Percentiles rank a stretch among this genome's conserved stretches.
phyloP scores from a whole-genome alignment of 1,140 invertebrate genomes.

The Ladona fulva region DNA sequence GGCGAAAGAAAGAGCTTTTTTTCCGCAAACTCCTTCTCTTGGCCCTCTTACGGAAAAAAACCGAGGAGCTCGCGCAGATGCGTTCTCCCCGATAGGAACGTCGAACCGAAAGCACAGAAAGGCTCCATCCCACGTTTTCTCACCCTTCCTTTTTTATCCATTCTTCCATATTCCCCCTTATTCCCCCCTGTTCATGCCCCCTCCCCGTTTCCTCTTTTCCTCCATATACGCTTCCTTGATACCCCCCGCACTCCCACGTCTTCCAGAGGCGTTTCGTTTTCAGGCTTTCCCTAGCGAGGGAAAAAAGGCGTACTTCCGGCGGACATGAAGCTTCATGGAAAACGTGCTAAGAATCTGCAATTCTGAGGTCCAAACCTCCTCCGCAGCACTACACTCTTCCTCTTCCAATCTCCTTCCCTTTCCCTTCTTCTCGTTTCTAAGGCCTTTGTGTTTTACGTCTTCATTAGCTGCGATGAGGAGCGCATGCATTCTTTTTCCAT shows the following conservation, averaged over 20 bases:
- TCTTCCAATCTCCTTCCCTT: not conserved
- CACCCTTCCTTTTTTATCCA: too few relatives aligned
- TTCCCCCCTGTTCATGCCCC: not conserved
- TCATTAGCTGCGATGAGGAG: not conserved
- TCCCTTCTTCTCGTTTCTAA: too few relatives aligned
- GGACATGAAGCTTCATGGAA: slow-evolving; percentile 3
- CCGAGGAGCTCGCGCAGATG: not conserved
- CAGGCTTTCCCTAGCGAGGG: not conserved
- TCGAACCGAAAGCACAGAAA: not conserved
- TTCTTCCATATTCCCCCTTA: not conserved
- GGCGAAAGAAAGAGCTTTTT: not conserved
- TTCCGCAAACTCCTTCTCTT: too few relatives aligned
- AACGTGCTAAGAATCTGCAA: not conserved
- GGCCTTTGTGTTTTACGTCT: not conserved
- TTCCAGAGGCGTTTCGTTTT: not conserved
- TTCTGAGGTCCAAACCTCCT: not conserved
- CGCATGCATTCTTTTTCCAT: not conserved
- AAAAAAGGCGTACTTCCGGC: not conserved
- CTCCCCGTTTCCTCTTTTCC: not conserved
- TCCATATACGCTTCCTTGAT: not conserved
- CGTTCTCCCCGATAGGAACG: not conserved
- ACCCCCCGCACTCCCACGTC: not conserved
- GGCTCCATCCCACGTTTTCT: not conserved
- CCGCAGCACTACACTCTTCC: not conserved
- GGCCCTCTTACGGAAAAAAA: too few relatives aligned